A percentile compares a stretch with the other conserved stretches of the same genome.
phyloP scores from a whole-genome alignment of 1,140 invertebrate species.

The Ephestia elutella region DNA sequence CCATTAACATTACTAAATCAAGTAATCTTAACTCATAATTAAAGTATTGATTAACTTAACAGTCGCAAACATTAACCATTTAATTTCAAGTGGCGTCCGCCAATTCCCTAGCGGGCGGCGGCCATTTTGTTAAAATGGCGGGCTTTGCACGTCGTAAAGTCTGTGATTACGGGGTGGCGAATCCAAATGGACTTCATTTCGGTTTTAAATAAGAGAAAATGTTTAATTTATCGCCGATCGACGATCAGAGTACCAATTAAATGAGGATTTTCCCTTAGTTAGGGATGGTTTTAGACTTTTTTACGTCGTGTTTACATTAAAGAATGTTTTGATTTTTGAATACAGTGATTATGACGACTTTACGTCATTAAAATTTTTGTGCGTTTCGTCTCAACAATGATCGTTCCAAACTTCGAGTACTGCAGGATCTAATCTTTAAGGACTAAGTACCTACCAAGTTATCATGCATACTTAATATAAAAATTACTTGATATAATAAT shows the following conservation, averaged over 20 bases:
- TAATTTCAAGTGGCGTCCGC: slow-evolving; percentile 40
- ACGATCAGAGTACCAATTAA: slow-evolving; percentile 62
- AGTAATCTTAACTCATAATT: slow-evolving; percentile 24
- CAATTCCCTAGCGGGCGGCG: slow-evolving; percentile 25
- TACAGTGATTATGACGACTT: not conserved
- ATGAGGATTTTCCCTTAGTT: slow-evolving; percentile 52
- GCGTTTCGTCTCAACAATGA: not conserved
- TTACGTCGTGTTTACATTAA: not conserved
- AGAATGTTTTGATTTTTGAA: not conserved
- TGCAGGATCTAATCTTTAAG: no score
- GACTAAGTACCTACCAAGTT: no score
- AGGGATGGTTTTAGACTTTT: slow-evolving; percentile 6
- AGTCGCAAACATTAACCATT: slow-evolving; percentile 50
- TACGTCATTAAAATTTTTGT: not conserved
- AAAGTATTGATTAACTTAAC: slow-evolving; percentile 58
- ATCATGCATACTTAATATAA: no score
- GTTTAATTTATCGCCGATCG: slow-evolving; percentile 69
- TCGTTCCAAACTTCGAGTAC: no score
- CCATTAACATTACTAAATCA: not conserved
- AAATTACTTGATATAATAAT: no score
- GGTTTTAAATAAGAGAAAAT: slow-evolving; percentile 73
- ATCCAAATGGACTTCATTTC: slow-evolving; percentile 72
- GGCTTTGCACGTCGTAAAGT: slow-evolving; percentile 68
- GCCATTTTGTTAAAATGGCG: slow-evolving; percentile 50
- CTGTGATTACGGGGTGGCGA: slow-evolving; percentile 65